Evolutionary conservation across 2,888 invertebrate genomes (phyloP).

Genomic region (Dasysyrphus albostriatus): DNA sequence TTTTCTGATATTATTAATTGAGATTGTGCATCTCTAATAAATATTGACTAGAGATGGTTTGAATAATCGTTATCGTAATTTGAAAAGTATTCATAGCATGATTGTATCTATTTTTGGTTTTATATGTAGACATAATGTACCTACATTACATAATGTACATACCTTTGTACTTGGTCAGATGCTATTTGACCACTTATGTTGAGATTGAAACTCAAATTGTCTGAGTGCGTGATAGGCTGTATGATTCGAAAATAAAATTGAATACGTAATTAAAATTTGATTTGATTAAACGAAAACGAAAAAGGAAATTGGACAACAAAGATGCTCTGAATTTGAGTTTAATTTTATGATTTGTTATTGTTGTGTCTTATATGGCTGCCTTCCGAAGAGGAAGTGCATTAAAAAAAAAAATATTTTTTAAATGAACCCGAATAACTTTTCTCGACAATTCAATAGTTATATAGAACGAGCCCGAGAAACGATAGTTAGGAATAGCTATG

Average conservation of each 20-base stretch:
- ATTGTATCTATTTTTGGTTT: constrained; percentile 9
- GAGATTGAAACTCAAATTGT: background rate
- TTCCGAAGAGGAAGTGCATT: constrained; percentile 39
- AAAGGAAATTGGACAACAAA: constrained; percentile 47
- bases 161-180: background rate
- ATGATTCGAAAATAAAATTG: constrained; percentile 54
- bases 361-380: constrained; percentile 8
- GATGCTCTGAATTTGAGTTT: constrained; percentile 35
- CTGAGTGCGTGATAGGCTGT: constrained; percentile 28
- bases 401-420: background rate
- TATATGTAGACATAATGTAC: background rate
- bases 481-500: no score
- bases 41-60: constrained; percentile 20
- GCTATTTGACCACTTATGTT: background rate
- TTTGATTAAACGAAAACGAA: constrained; percentile 49
- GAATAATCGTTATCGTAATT: constrained; percentile 30
- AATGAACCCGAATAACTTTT: background rate
- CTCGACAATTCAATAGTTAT: no score
- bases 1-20: constrained; percentile 64
- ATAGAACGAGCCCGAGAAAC: no score
- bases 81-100: background rate
- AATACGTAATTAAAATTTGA: constrained; percentile 41
- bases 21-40: constrained; percentile 50
- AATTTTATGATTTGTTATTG: constrained; percentile 27
- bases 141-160: no score